Conservation (phyloP, 2,797 vertebrate genomes). For the Halcyon badia region DNA sequence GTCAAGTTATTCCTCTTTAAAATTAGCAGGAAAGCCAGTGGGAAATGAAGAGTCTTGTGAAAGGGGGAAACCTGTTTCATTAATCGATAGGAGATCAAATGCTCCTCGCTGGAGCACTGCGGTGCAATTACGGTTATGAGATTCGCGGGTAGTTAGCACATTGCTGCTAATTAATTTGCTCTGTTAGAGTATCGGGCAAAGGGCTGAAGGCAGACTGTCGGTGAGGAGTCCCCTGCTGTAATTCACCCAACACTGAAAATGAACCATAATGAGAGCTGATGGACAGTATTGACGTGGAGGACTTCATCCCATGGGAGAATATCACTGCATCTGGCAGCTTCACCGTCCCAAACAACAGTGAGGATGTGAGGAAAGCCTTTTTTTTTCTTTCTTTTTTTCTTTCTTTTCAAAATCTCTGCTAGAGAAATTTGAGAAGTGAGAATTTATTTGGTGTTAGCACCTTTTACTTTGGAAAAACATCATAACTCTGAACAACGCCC, state of each 20-base stretch:
- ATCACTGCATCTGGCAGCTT: accelerated
- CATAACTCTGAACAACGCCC: accelerated
- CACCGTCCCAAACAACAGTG: accelerated
- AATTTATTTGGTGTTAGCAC: neutral
- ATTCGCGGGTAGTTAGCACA: neutral
- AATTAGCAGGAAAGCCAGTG: neutral
- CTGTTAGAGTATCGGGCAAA: neutral
- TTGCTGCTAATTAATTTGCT: conserved; percentile 29
- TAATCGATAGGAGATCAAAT: neutral
- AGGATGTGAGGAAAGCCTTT: neutral
- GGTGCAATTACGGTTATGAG: neutral
- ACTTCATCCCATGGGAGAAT: neutral
- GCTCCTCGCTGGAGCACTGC: neutral
- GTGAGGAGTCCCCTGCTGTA: neutral
- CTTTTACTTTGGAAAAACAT: neutral
- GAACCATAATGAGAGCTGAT: neutral
- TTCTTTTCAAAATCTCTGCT: neutral
- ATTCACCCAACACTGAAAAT: neutral
- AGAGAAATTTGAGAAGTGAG: neutral
- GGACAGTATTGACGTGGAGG: neutral
- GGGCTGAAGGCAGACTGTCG: neutral
- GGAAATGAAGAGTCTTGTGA: neutral
- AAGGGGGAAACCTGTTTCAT: neutral
- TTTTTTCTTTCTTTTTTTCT: too few species aligned
- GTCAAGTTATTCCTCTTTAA: neutral